Conservation (phyloP, 1,140 invertebrate genomes). For the Thereuonema tuberculata region DNA sequence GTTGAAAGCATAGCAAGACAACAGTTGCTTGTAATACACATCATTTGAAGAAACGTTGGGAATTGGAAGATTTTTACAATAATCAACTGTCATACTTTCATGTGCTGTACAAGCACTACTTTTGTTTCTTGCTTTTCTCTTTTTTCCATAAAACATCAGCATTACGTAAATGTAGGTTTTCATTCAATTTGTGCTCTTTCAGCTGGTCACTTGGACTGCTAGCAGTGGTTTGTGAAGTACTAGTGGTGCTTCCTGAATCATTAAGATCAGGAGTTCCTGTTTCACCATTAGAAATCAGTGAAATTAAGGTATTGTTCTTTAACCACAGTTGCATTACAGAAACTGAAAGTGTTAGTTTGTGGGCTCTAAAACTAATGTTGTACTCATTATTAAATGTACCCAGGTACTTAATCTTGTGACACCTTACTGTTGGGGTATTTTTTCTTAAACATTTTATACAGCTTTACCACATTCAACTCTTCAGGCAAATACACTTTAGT, state of each 20-base stretch:
- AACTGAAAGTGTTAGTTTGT: background rate
- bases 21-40: background rate
- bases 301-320: background rate
- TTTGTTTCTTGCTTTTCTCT: background rate
- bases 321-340: background rate
- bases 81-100: background rate
- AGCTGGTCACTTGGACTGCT: background rate
- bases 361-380: too few species aligned
- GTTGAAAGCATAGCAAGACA: background rate
- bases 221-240: background rate
- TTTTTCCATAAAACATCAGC: background rate
- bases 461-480: background rate
- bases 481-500: background rate
- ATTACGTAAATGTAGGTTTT: background rate
- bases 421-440: background rate
- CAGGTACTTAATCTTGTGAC: background rate
- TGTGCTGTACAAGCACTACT: background rate
- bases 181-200: background rate
- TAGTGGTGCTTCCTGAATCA: background rate
- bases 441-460: background rate
- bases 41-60: background rate
- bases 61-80: background rate
- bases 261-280: too few species aligned
- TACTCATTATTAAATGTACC: too few species aligned
- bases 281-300: too few species aligned